Evolutionary conservation across 2,113 vertebrate species (phyloP).

Genomic region (Accipiter cooperii): DNA sequence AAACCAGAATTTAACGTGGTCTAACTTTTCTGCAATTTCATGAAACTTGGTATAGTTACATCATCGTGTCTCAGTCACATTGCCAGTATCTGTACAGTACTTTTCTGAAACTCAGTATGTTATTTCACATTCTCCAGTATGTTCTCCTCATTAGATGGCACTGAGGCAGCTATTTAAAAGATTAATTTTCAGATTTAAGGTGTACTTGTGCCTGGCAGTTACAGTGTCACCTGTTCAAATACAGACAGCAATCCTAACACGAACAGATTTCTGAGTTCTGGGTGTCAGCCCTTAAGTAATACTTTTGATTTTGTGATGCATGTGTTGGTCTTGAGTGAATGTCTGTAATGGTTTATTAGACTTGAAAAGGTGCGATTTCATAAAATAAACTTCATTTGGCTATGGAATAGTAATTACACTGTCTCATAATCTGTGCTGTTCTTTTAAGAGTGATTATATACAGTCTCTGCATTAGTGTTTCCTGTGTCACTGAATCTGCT

Average conservation of each 20-base stretch:
- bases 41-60: background rate
- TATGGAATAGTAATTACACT: background rate
- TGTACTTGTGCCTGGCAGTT: background rate
- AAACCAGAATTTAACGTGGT: background rate
- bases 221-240: background rate
- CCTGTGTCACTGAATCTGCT: background rate
- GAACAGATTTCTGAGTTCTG: background rate
- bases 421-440: background rate
- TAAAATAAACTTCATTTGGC: slow-evolving; percentile 46
- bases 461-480: background rate
- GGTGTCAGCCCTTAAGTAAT: background rate
- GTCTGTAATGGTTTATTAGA: slow-evolving; percentile 20
- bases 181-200: background rate
- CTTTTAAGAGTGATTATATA: background rate
- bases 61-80: background rate
- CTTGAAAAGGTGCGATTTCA: slow-evolving; percentile 18
- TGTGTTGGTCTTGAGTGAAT: background rate
- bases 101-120: background rate
- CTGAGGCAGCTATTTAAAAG: background rate
- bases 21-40: background rate
- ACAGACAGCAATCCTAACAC: background rate
- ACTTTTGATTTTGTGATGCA: background rate
- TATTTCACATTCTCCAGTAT: background rate
- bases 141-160: background rate
- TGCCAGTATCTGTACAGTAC: background rate